phyloP scores from a whole-genome alignment of 2,113 vertebrate species.

The Boulengeromyrus knoepffleri region DNA sequence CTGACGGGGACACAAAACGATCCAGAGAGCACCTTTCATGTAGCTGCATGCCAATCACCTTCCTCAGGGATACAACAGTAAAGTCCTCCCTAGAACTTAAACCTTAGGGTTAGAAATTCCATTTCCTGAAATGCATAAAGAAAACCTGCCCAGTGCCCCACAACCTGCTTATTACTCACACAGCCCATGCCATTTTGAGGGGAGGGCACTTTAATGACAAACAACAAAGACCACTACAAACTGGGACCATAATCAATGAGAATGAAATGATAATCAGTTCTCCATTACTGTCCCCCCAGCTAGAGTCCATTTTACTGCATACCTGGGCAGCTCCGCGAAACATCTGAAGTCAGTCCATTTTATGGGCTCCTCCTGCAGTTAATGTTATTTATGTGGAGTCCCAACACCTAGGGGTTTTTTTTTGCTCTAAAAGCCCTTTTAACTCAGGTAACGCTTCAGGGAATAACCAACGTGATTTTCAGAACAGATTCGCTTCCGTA shows the following conservation, averaged over 20 bases:
- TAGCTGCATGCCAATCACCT: neutral
- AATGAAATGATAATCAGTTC: neutral
- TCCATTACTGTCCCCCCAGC: neutral
- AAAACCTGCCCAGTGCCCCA: neutral
- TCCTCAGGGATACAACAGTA: neutral
- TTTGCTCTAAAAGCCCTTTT: slow-evolving; percentile 7
- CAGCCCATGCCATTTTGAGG: neutral
- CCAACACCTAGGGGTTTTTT: neutral
- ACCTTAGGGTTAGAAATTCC: neutral
- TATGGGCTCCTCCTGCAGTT: neutral
- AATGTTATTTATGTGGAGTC: slow-evolving; percentile 17
- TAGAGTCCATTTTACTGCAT: neutral
- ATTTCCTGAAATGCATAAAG: neutral
- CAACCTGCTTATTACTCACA: neutral
- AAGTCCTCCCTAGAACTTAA: neutral
- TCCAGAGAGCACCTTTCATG: neutral
- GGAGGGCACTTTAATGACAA: neutral
- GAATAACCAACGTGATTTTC: slow-evolving; percentile 22
- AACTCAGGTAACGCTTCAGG: slow-evolving; percentile 21
- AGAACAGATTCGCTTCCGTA: slow-evolving; percentile 14
- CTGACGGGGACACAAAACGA: neutral
- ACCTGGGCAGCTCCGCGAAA: neutral
- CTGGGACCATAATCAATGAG: neutral
- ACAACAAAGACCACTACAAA: neutral
- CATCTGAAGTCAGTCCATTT: slow-evolving; percentile 18